Evolutionary conservation across 2,113 vertebrate species (phyloP), one percentile per base, ranked within the genome.

Genomic region (Bufo gargarizans): DNA sequence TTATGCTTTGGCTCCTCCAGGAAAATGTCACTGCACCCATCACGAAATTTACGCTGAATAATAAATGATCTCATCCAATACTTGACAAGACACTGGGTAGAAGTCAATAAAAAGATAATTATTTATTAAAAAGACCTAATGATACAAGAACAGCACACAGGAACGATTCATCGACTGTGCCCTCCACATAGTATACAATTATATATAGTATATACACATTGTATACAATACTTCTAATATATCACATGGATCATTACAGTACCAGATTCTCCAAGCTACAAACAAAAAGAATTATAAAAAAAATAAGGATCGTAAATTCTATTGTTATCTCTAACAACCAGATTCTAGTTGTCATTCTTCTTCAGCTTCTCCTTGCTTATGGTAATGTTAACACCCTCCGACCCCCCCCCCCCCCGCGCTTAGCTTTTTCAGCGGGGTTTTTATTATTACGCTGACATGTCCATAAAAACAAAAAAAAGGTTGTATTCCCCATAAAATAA

Each of bases 71-170:
- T 13, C 89, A 85, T 86, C 89, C 72, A 92, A 71, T 80, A 94
- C 22, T 53, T 91, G 92, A 94, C 93, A 94, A 92, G 92, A 95
- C 90, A 96, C 88, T 92, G 92, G 89, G 91, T 96, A 95, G 95
- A 96, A 96, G 93, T 92, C 94, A 95, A 95, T 95, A 95, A 95
- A 96, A 95, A 95, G 92, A 93, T 92, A 95, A 94, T 94, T 93
- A 91, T 96, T 96, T 95, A 95, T 95, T 96, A 94, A 95, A 96
- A 96, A 95, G 94, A 84, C 93, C 95, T 95, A 95, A 93, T 95
- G 92, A 94, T 95, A 95, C 94, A 95, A 95, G 94, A 95, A 94
- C 94, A 94, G 92, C 93, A 94, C 94, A 94, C 94, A 94, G 95
- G 88, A 95, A 95, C 94, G 92, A 93, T 92, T 95, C 92, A 94